A percentile compares a stretch with the other conserved stretches of the same genome.
Evolutionary conservation across 1,140 invertebrate species (phyloP).

Genomic region (Hermatobates lingyangjiaoensis): DNA sequence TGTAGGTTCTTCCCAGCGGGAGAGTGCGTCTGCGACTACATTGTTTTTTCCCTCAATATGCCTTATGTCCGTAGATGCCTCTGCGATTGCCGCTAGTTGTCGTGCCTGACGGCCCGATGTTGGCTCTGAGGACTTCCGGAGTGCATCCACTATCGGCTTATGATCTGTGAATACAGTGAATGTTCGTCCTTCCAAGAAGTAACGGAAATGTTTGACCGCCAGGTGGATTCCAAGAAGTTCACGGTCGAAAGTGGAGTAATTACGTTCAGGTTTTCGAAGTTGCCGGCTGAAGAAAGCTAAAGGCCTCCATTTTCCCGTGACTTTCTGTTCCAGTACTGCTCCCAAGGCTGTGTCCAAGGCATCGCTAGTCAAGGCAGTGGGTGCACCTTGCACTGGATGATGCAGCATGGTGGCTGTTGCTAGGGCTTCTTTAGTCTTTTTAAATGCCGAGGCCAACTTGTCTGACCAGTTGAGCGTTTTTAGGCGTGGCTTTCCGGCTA

Average conservation of each 20-base stretch:
- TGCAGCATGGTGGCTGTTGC: background rate
- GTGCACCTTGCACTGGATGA: background rate
- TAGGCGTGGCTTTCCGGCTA: constrained; percentile 7
- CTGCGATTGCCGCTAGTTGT: constrained; percentile 19
- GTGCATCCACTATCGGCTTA: constrained; percentile 20
- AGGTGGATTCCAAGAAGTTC: constrained; percentile 23
- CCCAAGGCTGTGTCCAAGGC: background rate
- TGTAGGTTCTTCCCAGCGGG: constrained; percentile 2
- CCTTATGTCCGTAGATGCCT: constrained; percentile 21
- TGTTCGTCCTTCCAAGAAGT: constrained; percentile 22
- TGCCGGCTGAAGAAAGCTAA: background rate
- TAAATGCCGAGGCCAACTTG: constrained; percentile 13
- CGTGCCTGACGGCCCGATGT: constrained; percentile 18
- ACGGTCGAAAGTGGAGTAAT: constrained; percentile 21
- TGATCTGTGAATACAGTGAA: constrained; percentile 25
- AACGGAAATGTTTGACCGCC: constrained; percentile 19
- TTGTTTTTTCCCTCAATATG: constrained; percentile 16
- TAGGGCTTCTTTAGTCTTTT: constrained; percentile 7
- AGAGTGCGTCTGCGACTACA: constrained; percentile 4
- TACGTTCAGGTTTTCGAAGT: too few relatives aligned
- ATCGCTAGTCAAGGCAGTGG: background rate
- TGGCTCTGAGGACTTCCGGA: constrained; percentile 18
- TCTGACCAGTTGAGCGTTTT: constrained; percentile 10
- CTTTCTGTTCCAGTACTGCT: background rate
- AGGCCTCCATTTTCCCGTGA: background rate